Percentiles rank a stretch among this genome's conserved stretches.
These are phyloP conservation scores for Myiotriccus ornatus DNA, from an alignment of 2,797 vertebrate species.

Conservation along the genomic window DNA sequence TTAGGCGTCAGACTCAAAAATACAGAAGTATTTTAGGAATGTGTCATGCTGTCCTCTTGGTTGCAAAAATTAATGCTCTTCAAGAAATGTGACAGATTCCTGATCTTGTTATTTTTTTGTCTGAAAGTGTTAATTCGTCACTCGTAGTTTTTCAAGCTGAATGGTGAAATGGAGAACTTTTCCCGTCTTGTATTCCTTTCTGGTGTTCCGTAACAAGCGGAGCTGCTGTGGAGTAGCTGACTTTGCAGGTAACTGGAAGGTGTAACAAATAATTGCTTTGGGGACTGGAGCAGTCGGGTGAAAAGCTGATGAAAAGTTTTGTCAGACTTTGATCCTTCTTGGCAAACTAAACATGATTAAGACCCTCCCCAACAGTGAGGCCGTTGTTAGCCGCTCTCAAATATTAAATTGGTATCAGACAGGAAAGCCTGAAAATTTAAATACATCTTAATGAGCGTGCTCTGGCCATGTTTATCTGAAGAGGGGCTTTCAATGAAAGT, in stretches of 20 bases:
- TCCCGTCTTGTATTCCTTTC: fast-evolving
- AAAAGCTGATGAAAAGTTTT: not conserved
- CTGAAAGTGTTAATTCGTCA: not conserved
- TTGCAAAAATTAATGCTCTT: not conserved
- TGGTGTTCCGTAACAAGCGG: not conserved
- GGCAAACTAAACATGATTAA: not conserved
- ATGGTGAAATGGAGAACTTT: not conserved
- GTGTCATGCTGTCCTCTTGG: not conserved
- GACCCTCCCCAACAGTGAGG: not conserved
- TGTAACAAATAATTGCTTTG: not conserved
- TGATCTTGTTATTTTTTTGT: not conserved
- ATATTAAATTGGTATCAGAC: not conserved
- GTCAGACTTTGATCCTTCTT: not conserved
- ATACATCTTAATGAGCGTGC: not conserved
- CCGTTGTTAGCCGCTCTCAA: fast-evolving
- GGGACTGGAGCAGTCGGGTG: not conserved
- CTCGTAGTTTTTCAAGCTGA: not conserved
- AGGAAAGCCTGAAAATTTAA: not conserved
- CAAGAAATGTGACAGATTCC: not conserved
- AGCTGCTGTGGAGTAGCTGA: not conserved
- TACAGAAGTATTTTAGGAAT: not conserved
- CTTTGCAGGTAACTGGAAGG: not conserved
- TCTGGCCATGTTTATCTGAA: not conserved
- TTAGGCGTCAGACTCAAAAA: not conserved
- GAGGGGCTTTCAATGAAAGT: not conserved